Evolutionary conservation across 2,797 vertebrate genomes (phyloP), one percentile per base, ranked within the genome.

Genomic region (Crotalus adamanteus): DNA sequence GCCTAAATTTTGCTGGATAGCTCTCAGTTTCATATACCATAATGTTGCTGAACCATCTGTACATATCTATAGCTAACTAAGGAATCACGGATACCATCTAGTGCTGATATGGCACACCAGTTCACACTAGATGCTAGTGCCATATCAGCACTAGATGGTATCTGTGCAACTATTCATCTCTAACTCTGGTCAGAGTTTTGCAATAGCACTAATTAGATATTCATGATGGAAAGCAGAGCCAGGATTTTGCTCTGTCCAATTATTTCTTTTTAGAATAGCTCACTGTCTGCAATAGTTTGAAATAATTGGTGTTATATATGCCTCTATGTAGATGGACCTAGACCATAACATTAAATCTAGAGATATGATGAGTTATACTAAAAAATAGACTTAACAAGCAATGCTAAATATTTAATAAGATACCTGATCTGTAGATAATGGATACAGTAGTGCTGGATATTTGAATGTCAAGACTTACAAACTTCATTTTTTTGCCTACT

Each of bases 401-500:
- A 31, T n/a, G 13, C 12, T 94, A 89, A 93, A 55, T 90, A 53
- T 59, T 51, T 89, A 94, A 83, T 89, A 20, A 2, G 73, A 47
- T 83, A 0, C 11, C 89, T 6, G 69, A 92, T 89, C 55, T 11
- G 18, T 57, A 93, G 88, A 90, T 86, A 88, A 69, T 0, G 4
- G 28, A 57, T 63, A 6, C 4, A 86, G 87, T 22, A 86, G n/a
- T 63, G 42, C 42, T 73, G 4, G 6, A 51, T 60, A 51, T 92
- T 96, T 94, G 85, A 2, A 91, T 92, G 94, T 94, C 61, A 89
- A 9, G 87, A 25, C 4, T 90, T 60, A 92, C 73, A 94, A 94
- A 18, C 0, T 60, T 28, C 11, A 4, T 25, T 92, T 94, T 94
- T 86, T 86, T 37, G 83, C 56, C 69, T 92, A 25, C 83, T 87